These are phyloP conservation scores for Poecile montanus DNA, from an alignment of 2,797 vertebrate genomes.

Conservation along the genomic window DNA sequence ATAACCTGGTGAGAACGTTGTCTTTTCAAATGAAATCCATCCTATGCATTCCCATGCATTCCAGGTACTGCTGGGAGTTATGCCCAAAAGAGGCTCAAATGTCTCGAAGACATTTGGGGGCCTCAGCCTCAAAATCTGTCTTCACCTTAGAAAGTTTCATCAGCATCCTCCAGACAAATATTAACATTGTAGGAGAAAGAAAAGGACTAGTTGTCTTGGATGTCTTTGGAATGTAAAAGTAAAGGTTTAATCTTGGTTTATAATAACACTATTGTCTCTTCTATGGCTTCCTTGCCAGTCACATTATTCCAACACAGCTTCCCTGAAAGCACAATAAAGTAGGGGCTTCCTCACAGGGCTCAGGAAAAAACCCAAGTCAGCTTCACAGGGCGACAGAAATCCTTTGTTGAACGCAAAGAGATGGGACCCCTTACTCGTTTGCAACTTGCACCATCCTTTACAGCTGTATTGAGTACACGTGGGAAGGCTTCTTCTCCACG, in stretches of 20 bases:
- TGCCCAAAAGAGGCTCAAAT: not conserved
- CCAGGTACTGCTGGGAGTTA: not conserved
- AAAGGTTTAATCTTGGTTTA: not conserved
- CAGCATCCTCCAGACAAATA: not conserved
- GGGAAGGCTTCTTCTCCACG: not conserved
- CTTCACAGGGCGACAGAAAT: not conserved
- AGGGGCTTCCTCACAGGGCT: not conserved
- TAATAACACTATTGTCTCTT: not conserved
- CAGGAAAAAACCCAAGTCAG: not conserved
- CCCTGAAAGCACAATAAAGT: not conserved
- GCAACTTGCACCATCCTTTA: not conserved
- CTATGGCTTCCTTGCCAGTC: not conserved
- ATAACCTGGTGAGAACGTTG: not conserved
- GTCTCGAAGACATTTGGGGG: not conserved
- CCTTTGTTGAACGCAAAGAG: not conserved
- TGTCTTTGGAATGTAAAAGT: constrained; percentile 40
- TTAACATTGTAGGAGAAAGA: not conserved
- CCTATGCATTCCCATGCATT: not conserved
- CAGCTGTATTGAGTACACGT: not conserved
- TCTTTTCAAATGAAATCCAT: not conserved
- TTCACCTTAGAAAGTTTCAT: not conserved
- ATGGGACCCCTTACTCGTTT: not conserved
- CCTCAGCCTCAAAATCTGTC: not conserved
- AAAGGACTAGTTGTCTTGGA: not conserved
- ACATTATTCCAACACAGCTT: not conserved